phyloP scores from a whole-genome alignment of 2,888 invertebrate genomes.

The Tromatobia lineatoria region DNA sequence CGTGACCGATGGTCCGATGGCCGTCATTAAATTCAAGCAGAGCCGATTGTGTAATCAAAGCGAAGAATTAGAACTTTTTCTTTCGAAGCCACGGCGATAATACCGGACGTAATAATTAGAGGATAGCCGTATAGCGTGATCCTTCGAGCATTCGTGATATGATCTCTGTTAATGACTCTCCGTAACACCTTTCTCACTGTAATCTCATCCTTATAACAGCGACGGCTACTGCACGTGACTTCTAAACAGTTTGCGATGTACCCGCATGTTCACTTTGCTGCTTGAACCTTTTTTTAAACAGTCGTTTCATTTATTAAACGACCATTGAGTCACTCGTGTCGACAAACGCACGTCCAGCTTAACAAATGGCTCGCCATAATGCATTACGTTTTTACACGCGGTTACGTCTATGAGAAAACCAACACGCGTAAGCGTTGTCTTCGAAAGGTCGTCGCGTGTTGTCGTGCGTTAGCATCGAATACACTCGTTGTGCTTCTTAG shows the following conservation, averaged over 20 bases:
- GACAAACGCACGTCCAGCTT: slow-evolving; percentile 12
- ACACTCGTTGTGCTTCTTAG: background rate
- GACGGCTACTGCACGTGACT: background rate
- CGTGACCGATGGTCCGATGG: background rate
- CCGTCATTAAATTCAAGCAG: background rate
- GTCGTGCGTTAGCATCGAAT: slow-evolving; percentile 1
- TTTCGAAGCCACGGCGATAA: slow-evolving; percentile 7
- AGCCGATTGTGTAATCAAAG: background rate
- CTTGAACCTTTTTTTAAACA: background rate
- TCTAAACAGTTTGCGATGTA: background rate
- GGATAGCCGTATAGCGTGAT: background rate
- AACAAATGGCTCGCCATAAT: slow-evolving; percentile 2
- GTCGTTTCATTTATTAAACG: slow-evolving; percentile 19
- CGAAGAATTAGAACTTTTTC: background rate
- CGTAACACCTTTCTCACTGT: background rate
- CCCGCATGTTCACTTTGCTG: background rate
- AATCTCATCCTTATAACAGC: slow-evolving; percentile 10
- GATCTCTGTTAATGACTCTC: slow-evolving; percentile 18
- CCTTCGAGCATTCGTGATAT: background rate
- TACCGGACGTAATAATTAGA: slow-evolving; percentile 15
- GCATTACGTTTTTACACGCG: background rate
- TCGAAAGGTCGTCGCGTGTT: background rate
- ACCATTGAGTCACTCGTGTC: background rate
- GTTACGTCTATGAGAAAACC: slow-evolving; percentile 12
- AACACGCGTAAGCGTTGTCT: background rate